Conservation (phyloP, 2,113 vertebrate species). For the Phycodurus eques region DNA sequence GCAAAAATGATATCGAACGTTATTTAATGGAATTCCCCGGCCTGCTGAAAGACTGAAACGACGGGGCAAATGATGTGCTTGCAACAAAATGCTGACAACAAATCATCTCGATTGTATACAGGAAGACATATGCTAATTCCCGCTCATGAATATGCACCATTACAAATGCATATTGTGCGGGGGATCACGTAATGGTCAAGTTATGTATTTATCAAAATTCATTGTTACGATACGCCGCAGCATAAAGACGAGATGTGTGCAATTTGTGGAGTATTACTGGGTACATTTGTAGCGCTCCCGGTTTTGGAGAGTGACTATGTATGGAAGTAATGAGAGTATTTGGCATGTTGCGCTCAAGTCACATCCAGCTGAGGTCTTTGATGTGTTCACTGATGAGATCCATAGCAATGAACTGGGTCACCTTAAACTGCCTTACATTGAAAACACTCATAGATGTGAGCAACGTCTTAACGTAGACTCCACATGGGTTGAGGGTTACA, state of each 20-base stretch:
- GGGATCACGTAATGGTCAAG: constrained; percentile 1
- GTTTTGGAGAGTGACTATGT: constrained; percentile 20
- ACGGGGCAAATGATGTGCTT: constrained; percentile 1
- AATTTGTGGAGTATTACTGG: neutral
- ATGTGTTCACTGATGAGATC: constrained; percentile 53
- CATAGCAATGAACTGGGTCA: constrained; percentile 34
- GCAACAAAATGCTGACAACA: neutral
- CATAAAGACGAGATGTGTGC: neutral
- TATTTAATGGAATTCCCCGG: neutral
- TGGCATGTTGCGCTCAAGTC: constrained; percentile 28
- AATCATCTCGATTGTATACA: constrained; percentile 3
- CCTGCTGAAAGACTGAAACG: neutral
- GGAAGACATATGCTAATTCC: neutral
- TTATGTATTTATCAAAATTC: neutral
- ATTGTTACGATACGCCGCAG: neutral
- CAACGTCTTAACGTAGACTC: neutral
- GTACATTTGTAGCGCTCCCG: neutral
- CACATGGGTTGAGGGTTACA: neutral
- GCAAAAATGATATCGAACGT: neutral
- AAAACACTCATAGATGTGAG: neutral
- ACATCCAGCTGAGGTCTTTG: constrained; percentile 53
- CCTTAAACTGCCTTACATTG: constrained; percentile 9
- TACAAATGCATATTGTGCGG: neutral
- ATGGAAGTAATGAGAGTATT: constrained; percentile 27
- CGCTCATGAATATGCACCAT: neutral